These are phyloP conservation scores for Cylloceria caligata DNA, from an alignment of 2,888 invertebrate genomes.

Conservation along the genomic window DNA sequence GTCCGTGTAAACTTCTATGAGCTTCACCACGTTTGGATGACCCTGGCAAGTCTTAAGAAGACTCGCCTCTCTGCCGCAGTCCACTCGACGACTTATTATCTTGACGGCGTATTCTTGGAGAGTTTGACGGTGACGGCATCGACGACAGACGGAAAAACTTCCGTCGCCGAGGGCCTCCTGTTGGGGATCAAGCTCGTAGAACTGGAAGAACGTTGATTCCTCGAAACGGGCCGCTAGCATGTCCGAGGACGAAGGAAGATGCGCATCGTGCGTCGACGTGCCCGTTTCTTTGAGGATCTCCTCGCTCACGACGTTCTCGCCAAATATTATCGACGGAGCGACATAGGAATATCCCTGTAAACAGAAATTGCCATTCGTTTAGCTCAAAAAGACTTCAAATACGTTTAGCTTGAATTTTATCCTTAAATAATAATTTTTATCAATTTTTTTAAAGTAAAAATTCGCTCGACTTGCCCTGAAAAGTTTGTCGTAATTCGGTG, in stretches of 20 bases:
- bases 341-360: conserved; percentile 96
- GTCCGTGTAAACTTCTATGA: conserved; percentile 94
- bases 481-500: conserved; percentile 93
- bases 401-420: no score
- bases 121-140: conserved; percentile 91
- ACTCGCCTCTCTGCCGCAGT: conserved; percentile 91
- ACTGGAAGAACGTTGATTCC: conserved; percentile 94
- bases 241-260: conserved; percentile 74
- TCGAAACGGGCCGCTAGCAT: conserved; percentile 78
- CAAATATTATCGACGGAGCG: conserved; percentile 95
- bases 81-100: conserved; percentile 90
- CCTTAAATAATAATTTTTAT: no score
- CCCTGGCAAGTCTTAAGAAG: conserved; percentile 94
- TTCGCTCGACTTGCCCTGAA: conserved; percentile 88
- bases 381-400: no score
- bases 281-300: conserved; percentile 88
- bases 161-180: conserved; percentile 93
- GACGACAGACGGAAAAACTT: conserved; percentile 94
- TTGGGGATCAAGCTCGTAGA: conserved; percentile 91
- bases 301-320: conserved; percentile 91
- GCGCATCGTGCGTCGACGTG: conserved; percentile 32
- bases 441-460: no score
- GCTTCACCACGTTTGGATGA: conserved; percentile 93
- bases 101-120: conserved; percentile 94
- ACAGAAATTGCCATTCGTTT: neutral